phyloP scores from a whole-genome alignment of 2,888 invertebrate genomes.

The Tetropium fuscum region DNA sequence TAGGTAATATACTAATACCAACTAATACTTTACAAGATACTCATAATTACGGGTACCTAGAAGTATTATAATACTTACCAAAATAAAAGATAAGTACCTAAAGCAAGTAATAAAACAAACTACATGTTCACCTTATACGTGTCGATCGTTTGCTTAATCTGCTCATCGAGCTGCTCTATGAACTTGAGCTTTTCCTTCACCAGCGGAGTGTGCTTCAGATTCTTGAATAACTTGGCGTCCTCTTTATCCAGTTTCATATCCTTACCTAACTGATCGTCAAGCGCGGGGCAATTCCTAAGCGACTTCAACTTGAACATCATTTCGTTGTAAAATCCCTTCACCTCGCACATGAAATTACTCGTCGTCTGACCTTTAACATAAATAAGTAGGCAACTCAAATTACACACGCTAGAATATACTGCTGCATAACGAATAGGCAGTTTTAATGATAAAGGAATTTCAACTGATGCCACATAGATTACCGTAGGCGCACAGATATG shows the following conservation, averaged over 20 bases:
- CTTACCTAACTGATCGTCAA: slow-evolving; percentile 24
- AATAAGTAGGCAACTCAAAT: too few species aligned
- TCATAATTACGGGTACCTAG: too few species aligned
- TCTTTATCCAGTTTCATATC: slow-evolving; percentile 19
- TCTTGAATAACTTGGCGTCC: slow-evolving; percentile 39
- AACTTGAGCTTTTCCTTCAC: slow-evolving; percentile 40
- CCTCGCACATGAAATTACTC: slow-evolving; percentile 32
- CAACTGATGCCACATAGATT: too few species aligned
- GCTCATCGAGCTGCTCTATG: slow-evolving; percentile 42
- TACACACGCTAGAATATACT: too few species aligned
- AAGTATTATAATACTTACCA: too few species aligned
- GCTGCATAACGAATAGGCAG: too few species aligned
- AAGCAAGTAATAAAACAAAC: too few species aligned
- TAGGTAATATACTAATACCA: too few species aligned
- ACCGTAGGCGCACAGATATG: too few species aligned
- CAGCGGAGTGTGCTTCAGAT: slow-evolving; percentile 43
- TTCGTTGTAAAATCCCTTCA: slow-evolving; percentile 42
- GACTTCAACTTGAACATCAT: slow-evolving; percentile 46
- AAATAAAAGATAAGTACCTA: too few species aligned
- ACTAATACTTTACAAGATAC: too few species aligned
- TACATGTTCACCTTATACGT: slow-evolving; percentile 36
- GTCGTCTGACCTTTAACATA: slow-evolving; percentile 30
- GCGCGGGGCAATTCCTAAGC: slow-evolving; percentile 36
- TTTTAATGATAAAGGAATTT: too few species aligned
- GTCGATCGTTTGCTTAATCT: slow-evolving; percentile 42